Base-by-base conservation (phyloP, 2,888 invertebrate genomes). In the Rhyacophila evoluta region DNA sequence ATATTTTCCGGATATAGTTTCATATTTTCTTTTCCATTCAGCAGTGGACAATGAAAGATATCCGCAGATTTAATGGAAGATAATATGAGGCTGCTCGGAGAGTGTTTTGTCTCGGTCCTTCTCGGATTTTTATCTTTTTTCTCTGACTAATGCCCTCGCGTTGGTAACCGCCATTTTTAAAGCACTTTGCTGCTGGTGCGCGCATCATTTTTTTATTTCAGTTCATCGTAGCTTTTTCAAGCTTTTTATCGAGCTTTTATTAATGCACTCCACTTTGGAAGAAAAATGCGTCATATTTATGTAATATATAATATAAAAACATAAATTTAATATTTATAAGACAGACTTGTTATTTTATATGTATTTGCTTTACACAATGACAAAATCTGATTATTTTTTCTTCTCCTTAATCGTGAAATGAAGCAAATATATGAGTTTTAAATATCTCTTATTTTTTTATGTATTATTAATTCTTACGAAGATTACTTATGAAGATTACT, bases 191-290 rank as follows among this genome's bases (percentile, higher is more conserved):
- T 76, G 19, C 76, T 74, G 37, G 72, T 28, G 70, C 39, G 75
- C 78, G 78, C 76, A 78, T 78, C 75, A 75, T 79, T 79, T 79
- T 81, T 78, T 81, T 81, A 77, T 78, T 81, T 81, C 78, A 79
- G 79, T 81, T 81, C 81, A 81, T 81, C 81, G 78, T 76, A 76
- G 73, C 78, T 28, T 79, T 81, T 75, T 71, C 77, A 71, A 76
- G 79, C 79, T 79, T 81, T 81, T 81, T 81, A 81, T 81, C 81
- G 81, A 75, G 81, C 74, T 79, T 79, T 81, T 81, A 81, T 78
- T 81, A 81, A 79, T 72, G 78, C 74, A 78, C 41, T 36, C 29
- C 70, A n/a, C 8, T 27, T 25, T 29, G 8, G 68, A 76, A 76
- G 36, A 55, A 55, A 55, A 55, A 55, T 55, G 55, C 55, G 55